Conservation (phyloP, 1,140 invertebrate species). For the Carposina sasakii region DNA sequence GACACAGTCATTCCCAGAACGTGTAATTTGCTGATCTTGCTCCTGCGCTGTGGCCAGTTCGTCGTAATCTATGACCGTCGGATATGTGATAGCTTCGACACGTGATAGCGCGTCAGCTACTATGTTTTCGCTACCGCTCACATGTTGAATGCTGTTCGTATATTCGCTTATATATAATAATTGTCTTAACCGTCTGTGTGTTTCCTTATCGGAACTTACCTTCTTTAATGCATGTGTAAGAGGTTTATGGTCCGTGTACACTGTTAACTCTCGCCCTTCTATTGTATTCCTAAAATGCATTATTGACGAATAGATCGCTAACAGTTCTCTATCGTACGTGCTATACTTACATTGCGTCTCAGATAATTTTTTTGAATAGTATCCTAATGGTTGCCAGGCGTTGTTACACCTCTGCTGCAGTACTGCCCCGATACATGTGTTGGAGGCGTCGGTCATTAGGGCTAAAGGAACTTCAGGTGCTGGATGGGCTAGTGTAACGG, state of each 20-base stretch:
- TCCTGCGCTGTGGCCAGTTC: background rate
- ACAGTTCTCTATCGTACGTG: slow-evolving; percentile 1
- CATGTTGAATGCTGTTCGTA: background rate
- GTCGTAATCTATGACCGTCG: background rate
- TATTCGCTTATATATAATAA: background rate
- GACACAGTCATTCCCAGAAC: no score
- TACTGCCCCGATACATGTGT: background rate
- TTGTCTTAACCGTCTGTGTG: background rate
- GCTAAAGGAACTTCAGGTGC: background rate
- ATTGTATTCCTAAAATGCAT: background rate
- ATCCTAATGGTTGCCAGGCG: background rate
- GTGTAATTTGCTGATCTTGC: background rate
- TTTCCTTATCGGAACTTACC: no score
- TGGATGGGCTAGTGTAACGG: background rate
- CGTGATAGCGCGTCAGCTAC: background rate
- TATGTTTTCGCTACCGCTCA: background rate
- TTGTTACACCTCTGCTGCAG: background rate
- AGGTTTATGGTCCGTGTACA: no score
- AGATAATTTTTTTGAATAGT: background rate
- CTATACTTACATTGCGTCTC: background rate
- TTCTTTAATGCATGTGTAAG: background rate
- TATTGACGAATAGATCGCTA: background rate
- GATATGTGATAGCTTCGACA: background rate
- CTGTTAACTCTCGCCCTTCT: no score
- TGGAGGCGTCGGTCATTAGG: background rate